A percentile compares a stretch with the other conserved stretches of the same genome.
phyloP scores from a whole-genome alignment of 2,888 invertebrate species.

The Onchidella celtica region DNA sequence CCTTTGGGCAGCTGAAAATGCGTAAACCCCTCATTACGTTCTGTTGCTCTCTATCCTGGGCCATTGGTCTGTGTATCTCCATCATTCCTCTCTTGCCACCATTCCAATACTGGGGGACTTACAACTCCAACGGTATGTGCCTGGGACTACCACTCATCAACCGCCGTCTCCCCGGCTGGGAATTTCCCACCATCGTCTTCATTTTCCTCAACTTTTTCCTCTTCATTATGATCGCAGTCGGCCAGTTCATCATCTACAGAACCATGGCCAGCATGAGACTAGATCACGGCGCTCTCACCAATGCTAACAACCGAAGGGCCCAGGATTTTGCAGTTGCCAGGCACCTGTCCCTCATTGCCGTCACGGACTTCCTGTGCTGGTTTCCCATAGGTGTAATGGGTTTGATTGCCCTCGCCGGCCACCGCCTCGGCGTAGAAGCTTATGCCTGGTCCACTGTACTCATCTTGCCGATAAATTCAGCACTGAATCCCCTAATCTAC shows the following conservation, averaged over 20 bases:
- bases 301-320: slow-evolving; percentile 47
- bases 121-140: slow-evolving; percentile 69
- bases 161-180: slow-evolving; percentile 76
- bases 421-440: slow-evolving; percentile 29
- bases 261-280: slow-evolving; percentile 54
- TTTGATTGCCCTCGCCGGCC: slow-evolving; percentile 18
- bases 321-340: slow-evolving; percentile 66
- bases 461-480: slow-evolving; percentile 39
- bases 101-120: slow-evolving; percentile 46
- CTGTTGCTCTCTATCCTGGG: slow-evolving; percentile 66
- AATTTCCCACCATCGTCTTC: slow-evolving; percentile 75
- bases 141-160: slow-evolving; percentile 76
- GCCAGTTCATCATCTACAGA: slow-evolving; percentile 75
- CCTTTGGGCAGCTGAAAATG: slow-evolving; percentile 79
- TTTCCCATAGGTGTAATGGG: slow-evolving; percentile 62
- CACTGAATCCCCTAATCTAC: slow-evolving; percentile 41
- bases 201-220: slow-evolving; percentile 72
- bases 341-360: slow-evolving; percentile 71
- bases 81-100: slow-evolving; percentile 69
- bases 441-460: slow-evolving; percentile 40
- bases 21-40: slow-evolving; percentile 60
- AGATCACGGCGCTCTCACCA: slow-evolving; percentile 22
- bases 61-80: slow-evolving; percentile 64
- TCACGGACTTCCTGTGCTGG: slow-evolving; percentile 74
- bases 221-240: slow-evolving; percentile 73